Conservation (phyloP, 2,113 vertebrate genomes). For the Hylia prasina region DNA sequence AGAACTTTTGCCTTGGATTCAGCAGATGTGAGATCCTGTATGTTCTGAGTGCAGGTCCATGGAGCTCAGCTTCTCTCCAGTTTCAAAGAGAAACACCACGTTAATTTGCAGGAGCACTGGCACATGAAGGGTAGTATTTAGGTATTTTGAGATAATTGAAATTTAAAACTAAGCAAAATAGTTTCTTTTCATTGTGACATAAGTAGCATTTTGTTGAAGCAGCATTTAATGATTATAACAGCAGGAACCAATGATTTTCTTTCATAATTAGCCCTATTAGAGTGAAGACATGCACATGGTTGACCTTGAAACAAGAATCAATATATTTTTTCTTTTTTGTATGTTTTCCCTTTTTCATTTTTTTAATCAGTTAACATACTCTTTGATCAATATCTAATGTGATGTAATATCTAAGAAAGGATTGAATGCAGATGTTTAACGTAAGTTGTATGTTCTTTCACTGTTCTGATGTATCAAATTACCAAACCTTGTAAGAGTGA, state of each 20-base stretch:
- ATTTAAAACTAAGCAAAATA: background rate
- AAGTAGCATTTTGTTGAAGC: background rate
- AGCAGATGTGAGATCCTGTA: background rate
- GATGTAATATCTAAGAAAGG: background rate
- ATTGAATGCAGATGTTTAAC: background rate
- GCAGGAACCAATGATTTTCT: background rate
- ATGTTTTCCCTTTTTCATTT: background rate
- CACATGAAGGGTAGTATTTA: background rate
- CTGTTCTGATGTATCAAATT: background rate
- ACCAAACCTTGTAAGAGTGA: background rate
- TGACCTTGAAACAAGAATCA: constrained; percentile 21
- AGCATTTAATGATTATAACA: constrained; percentile 1
- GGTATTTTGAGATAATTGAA: background rate
- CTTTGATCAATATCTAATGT: background rate
- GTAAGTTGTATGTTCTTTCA: background rate
- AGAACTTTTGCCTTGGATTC: background rate
- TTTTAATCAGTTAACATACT: background rate
- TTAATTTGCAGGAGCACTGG: background rate
- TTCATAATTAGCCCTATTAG: background rate
- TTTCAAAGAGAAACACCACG: background rate
- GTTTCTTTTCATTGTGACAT: background rate
- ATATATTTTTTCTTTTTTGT: background rate
- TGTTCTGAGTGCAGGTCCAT: background rate
- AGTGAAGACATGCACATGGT: background rate
- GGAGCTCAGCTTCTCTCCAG: background rate